Evolutionary conservation across 2,888 invertebrate genomes (phyloP).

Genomic region (Notocelia uddmanniana): DNA sequence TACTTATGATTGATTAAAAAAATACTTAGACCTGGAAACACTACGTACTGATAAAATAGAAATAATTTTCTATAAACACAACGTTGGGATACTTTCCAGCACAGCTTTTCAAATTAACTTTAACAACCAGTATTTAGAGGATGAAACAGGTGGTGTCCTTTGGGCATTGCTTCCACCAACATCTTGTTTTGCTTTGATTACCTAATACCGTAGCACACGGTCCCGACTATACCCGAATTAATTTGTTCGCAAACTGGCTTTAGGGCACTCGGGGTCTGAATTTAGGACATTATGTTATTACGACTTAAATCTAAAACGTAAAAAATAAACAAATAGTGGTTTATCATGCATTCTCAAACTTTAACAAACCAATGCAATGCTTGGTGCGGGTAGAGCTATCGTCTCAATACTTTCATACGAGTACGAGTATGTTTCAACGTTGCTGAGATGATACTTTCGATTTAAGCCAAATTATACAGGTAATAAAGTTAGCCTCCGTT

Average conservation of each 20-base stretch:
- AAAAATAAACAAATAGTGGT: neutral
- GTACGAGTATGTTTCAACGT: too few relatives aligned
- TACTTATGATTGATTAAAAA: too few relatives aligned
- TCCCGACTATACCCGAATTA: neutral
- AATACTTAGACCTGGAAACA: too few relatives aligned
- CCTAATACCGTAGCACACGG: neutral
- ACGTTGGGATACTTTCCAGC: neutral
- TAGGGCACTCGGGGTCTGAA: neutral
- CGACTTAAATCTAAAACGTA: neutral
- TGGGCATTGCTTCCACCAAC: neutral
- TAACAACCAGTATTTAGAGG: neutral
- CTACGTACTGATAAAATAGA: too few relatives aligned
- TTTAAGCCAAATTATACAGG: too few relatives aligned
- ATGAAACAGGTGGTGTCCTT: neutral
- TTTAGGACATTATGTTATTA: neutral
- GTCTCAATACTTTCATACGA: too few relatives aligned
- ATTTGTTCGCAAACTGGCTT: neutral
- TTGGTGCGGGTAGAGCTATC: too few relatives aligned
- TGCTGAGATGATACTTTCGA: too few relatives aligned
- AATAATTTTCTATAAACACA: too few relatives aligned
- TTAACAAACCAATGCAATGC: too few relatives aligned
- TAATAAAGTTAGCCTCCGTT: too few relatives aligned
- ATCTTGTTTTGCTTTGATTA: neutral
- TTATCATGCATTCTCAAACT: too few relatives aligned
- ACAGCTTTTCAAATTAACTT: neutral